Percentiles rank a stretch among this genome's conserved stretches.
These are phyloP conservation scores for Drosophila merina DNA, from an alignment of 2,888 invertebrate genomes.

Conservation along the genomic window DNA sequence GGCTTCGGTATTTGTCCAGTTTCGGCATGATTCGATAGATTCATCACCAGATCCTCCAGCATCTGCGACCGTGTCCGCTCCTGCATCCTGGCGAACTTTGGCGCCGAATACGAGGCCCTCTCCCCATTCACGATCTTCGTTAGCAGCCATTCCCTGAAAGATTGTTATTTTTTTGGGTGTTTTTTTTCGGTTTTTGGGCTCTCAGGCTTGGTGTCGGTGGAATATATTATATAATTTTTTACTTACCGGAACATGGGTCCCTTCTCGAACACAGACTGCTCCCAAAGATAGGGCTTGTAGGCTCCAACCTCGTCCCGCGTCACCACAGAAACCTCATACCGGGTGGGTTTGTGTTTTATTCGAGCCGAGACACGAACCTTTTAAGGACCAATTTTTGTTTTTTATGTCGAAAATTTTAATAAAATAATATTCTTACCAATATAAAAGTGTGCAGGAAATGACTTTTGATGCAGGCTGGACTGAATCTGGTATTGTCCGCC, in stretches of 20 bases:
- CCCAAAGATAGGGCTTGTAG: slow-evolving; percentile 97
- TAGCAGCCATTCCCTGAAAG: slow-evolving; percentile 91
- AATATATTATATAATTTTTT: not conserved
- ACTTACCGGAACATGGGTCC: slow-evolving; percentile 94
- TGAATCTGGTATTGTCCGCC: slow-evolving; percentile 96
- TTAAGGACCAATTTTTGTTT: too few species aligned
- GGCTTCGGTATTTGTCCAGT: slow-evolving; percentile 98
- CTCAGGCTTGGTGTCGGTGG: not conserved
- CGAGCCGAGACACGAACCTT: slow-evolving; percentile 94
- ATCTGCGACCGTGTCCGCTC: slow-evolving; percentile 96
- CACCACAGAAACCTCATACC: slow-evolving; percentile 96
- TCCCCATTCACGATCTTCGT: slow-evolving; percentile 98
- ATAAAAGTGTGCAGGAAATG: slow-evolving; percentile 98
- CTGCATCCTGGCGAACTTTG: slow-evolving; percentile 97
- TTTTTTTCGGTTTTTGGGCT: not conserved
- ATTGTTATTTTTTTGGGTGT: not conserved
- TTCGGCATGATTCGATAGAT: slow-evolving; percentile 96
- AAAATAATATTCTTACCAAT: slow-evolving; percentile 83
- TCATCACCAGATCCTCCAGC: slow-evolving; percentile 97
- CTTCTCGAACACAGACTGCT: slow-evolving; percentile 96
- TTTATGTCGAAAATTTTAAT: not conserved
- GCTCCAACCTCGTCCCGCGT: slow-evolving; percentile 97
- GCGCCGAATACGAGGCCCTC: slow-evolving; percentile 96
- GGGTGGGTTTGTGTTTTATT: slow-evolving; percentile 93
- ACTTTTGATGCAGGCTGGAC: slow-evolving; percentile 96